Evolutionary conservation across 1,140 invertebrate species (phyloP).

Genomic region (Samia ricini): DNA sequence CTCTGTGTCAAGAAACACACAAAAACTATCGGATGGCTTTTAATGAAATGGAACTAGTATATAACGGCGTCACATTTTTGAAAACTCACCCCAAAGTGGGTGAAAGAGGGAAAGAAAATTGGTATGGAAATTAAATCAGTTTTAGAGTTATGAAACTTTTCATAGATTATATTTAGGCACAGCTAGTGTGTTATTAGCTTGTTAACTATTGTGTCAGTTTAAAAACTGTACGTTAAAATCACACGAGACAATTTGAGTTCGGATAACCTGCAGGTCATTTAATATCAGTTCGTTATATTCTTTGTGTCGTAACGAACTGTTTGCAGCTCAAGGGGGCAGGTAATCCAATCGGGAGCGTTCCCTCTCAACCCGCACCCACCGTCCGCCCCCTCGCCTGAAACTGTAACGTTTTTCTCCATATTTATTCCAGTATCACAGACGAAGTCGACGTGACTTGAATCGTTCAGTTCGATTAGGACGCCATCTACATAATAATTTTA

Average conservation of each 20-base stretch:
- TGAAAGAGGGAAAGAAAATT: too few species aligned
- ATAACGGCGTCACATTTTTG: too few species aligned
- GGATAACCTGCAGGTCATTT: not conserved
- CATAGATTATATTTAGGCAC: too few species aligned
- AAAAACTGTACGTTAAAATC: too few species aligned
- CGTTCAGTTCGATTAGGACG: constrained; percentile 20
- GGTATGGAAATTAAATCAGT: too few species aligned
- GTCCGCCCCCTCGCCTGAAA: constrained; percentile 16
- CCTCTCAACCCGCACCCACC: constrained; percentile 6
- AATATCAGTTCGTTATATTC: constrained; percentile 50
- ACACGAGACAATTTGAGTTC: not conserved
- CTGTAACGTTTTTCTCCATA: constrained; percentile 51
- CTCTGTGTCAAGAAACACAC: too few species aligned
- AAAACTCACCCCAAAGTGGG: too few species aligned
- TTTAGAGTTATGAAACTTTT: too few species aligned
- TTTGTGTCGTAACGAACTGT: constrained; percentile 52
- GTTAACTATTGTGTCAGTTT: too few species aligned
- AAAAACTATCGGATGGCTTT: too few species aligned
- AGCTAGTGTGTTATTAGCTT: too few species aligned
- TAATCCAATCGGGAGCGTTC: constrained; percentile 46
- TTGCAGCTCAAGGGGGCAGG: constrained; percentile 56
- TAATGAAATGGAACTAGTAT: too few species aligned
- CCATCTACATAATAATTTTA: not conserved
- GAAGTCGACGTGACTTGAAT: constrained; percentile 44
- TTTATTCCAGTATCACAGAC: constrained; percentile 58